Evolutionary conservation across 1,140 invertebrate genomes (phyloP).

Genomic region (Brachionus manjavacas): DNA sequence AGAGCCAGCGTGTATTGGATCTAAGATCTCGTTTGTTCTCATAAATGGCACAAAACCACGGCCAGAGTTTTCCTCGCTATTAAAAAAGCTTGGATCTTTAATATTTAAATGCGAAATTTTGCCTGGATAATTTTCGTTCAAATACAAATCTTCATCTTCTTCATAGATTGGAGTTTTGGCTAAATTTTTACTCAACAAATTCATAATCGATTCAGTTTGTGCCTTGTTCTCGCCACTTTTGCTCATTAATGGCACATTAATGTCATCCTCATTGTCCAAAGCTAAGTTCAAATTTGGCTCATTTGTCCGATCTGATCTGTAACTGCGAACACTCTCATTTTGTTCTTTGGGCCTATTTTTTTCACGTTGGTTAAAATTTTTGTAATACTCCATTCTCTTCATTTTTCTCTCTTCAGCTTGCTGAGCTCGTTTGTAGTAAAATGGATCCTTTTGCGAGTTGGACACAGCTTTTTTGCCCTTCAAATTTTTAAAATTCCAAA

Average conservation of each 20-base stretch:
- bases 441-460: conserved; percentile 53
- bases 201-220: conserved; percentile 11
- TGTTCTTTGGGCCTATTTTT: not conserved
- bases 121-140: not conserved
- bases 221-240: not conserved
- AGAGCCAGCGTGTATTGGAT: conserved; percentile 50
- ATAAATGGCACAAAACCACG: conserved; percentile 54
- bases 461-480: conserved; percentile 47
- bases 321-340: not conserved
- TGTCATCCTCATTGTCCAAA: not conserved
- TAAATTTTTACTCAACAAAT: conserved; percentile 13
- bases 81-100: not conserved
- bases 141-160: conserved; percentile 36
- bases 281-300: not conserved
- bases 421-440: conserved; percentile 48
- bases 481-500: conserved; percentile 52
- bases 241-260: not conserved
- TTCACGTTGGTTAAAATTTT: not conserved
- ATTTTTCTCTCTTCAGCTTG: conserved; percentile 46
- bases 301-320: not conserved
- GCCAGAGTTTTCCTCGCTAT: not conserved
- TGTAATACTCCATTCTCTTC: not conserved
- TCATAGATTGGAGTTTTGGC: conserved; percentile 12
- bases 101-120: not conserved
- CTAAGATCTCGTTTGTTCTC: conserved; percentile 52